These are phyloP conservation scores for Psittacula echo DNA, from an alignment of 2,797 vertebrate species.

Conservation along the genomic window DNA sequence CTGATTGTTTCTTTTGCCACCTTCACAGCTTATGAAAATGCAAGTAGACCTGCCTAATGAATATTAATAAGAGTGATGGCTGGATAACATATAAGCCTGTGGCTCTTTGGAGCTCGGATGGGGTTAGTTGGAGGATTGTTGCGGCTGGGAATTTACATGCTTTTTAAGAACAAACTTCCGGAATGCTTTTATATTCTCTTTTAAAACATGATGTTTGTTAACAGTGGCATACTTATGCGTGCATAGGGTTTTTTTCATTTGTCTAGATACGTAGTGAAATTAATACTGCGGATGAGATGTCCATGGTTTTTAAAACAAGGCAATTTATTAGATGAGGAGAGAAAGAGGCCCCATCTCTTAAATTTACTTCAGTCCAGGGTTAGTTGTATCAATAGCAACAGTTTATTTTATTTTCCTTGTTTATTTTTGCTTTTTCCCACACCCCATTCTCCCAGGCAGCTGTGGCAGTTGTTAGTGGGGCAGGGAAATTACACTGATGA, in stretches of 20 bases:
- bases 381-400: conserved; percentile 54
- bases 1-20: conserved; percentile 79
- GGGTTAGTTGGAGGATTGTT: conserved; percentile 71
- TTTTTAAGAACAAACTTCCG: conserved; percentile 77
- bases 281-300: background rate
- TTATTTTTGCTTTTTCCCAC: background rate
- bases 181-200: conserved; percentile 67
- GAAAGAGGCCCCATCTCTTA: conserved; percentile 49
- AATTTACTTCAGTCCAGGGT: conserved; percentile 50
- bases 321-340: conserved; percentile 64
- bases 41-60: conserved; percentile 76
- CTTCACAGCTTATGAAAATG: conserved; percentile 79
- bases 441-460: conserved; percentile 25
- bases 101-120: conserved; percentile 72
- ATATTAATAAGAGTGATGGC: conserved; percentile 76
- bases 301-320: conserved; percentile 45
- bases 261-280: background rate
- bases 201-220: conserved; percentile 63
- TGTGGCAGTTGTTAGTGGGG: conserved; percentile 27
- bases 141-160: conserved; percentile 73
- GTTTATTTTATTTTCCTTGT: conserved; percentile 48
- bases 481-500: conserved; percentile 39
- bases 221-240: background rate
- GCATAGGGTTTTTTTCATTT: background rate
- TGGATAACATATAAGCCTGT: conserved; percentile 70